Conservation (phyloP, 1,140 invertebrate genomes). For the Asbolus verrucosus region DNA sequence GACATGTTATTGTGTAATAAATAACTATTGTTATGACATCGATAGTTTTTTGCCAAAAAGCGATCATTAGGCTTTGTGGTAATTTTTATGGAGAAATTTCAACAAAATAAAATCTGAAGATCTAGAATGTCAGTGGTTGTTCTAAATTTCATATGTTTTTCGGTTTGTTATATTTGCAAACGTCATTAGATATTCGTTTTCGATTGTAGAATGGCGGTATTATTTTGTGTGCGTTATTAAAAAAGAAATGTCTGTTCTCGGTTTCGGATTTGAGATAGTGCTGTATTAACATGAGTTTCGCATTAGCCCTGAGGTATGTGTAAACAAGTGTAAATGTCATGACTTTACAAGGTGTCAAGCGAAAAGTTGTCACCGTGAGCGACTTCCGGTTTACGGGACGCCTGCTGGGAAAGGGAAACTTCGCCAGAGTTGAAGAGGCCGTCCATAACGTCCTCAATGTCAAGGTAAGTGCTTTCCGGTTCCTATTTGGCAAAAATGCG, state of each 20-base stretch:
- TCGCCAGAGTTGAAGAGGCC: constrained; percentile 71
- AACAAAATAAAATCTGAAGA: too few species aligned
- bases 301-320: constrained; percentile 43
- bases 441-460: constrained; percentile 69
- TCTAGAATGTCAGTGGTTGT: not conserved
- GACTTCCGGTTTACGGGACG: constrained; percentile 71
- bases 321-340: constrained; percentile 53
- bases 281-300: constrained; percentile 42
- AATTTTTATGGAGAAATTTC: too few species aligned
- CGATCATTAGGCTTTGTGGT: too few species aligned
- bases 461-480: constrained; percentile 63
- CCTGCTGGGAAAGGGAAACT: constrained; percentile 71
- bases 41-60: too few species aligned
- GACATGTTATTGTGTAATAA: too few species aligned
- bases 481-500: not conserved
- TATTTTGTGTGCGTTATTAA: constrained; percentile 8
- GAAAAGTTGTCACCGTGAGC: constrained; percentile 64
- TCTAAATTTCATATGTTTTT: constrained; percentile 21
- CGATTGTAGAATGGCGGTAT: not conserved
- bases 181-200: constrained; percentile 17
- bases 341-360: constrained; percentile 54
- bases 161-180: constrained; percentile 13
- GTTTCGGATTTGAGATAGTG: constrained; percentile 31
- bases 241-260: constrained; percentile 20
- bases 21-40: too few species aligned